phyloP scores from a whole-genome alignment of 30 jellyfish, hydroid and myxozoan genomes.

The Morbakka virulenta region DNA sequence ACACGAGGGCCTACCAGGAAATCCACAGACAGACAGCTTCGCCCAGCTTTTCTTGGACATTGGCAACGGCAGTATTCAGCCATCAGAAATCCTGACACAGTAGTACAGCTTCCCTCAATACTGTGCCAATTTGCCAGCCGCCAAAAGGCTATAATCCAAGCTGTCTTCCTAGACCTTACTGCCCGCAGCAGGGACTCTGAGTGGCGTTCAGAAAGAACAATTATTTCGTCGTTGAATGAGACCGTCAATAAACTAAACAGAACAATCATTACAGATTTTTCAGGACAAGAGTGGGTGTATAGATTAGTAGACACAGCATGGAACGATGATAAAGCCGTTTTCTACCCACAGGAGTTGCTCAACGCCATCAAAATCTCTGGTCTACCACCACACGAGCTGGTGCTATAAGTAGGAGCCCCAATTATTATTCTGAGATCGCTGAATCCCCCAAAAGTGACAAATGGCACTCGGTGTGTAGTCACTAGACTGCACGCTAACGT shows the following conservation, averaged over 20 bases:
- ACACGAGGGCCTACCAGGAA: not conserved
- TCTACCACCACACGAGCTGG: conserved; percentile 56
- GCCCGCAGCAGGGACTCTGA: not conserved
- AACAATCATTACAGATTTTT: not conserved
- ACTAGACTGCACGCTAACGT: conserved; percentile 1
- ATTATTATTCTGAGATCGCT: conserved; percentile 43
- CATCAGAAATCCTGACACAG: too few species aligned
- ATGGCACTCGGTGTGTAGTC: conserved; percentile 52
- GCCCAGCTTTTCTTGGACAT: too few species aligned
- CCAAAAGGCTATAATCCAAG: too few species aligned
- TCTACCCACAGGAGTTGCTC: conserved; percentile 18
- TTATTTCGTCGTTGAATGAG: not conserved
- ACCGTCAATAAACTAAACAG: not conserved
- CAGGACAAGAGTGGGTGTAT: conserved; percentile 3
- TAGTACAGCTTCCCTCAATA: too few species aligned
- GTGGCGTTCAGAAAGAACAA: not conserved
- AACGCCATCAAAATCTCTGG: conserved; percentile 26
- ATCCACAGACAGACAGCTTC: not conserved
- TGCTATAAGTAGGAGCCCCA: conserved; percentile 47
- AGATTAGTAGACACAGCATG: conserved; percentile 17
- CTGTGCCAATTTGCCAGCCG: too few species aligned
- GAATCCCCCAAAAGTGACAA: conserved; percentile 30
- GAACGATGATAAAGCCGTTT: not conserved
- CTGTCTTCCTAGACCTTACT: not conserved
- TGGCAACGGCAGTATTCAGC: too few species aligned